Evolutionary conservation across 1,140 invertebrate species (phyloP).

Genomic region (Drosophila subpulchrella): DNA sequence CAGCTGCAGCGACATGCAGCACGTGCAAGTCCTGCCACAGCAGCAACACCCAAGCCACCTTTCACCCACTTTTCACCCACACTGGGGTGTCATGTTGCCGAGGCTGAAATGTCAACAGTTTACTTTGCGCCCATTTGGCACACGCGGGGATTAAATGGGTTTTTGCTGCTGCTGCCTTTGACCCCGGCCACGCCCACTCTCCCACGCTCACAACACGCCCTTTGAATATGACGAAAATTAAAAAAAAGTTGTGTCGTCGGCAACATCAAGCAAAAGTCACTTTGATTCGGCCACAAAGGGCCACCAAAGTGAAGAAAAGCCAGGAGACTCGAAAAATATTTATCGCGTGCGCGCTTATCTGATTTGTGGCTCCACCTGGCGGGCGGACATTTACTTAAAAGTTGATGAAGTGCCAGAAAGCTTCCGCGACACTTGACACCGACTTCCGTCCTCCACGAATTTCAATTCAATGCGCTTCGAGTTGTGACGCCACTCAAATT

Average conservation of each 20-base stretch:
- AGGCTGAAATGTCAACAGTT: conserved; percentile 80
- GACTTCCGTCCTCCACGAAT: conserved; percentile 50
- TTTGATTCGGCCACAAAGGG: conserved; percentile 49
- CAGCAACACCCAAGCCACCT: conserved; percentile 20
- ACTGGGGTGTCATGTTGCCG: conserved; percentile 57
- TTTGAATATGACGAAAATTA: conserved; percentile 66
- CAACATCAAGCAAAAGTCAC: conserved; percentile 63
- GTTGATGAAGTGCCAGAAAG: conserved; percentile 80
- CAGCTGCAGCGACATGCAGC: conserved; percentile 37
- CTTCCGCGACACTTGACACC: conserved; percentile 74
- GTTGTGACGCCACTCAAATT: conserved; percentile 54
- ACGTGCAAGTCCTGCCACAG: conserved; percentile 62
- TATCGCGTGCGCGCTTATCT: conserved; percentile 63
- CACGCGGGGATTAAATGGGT: conserved; percentile 76
- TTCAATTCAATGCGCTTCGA: conserved; percentile 68
- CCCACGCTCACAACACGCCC: neutral
- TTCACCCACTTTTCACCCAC: neutral
- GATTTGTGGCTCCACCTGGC: conserved; percentile 60
- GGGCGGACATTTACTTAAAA: conserved; percentile 35
- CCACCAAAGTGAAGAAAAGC: conserved; percentile 1
- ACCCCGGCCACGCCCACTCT: conserved; percentile 16
- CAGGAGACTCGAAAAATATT: conserved; percentile 34
- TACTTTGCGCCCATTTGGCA: conserved; percentile 76
- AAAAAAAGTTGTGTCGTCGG: conserved; percentile 59
- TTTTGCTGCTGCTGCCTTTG: conserved; percentile 54